Evolutionary conservation across 2,888 invertebrate genomes (phyloP), one percentile per base, ranked within the genome.

Genomic region (Globia sparganii): DNA sequence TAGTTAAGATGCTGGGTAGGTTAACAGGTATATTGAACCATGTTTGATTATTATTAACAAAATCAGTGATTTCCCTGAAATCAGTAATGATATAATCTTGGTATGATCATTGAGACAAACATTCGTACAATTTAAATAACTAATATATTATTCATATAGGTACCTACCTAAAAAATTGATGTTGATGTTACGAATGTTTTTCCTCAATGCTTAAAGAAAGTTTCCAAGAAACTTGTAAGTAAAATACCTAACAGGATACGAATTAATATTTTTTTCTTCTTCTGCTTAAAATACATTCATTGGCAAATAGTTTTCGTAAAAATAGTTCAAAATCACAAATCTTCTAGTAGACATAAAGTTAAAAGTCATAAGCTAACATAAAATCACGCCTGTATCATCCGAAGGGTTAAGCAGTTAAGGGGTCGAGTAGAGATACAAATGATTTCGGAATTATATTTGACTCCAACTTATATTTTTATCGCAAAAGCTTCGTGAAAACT

Each of bases 201-300:
- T 81, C 76, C 76, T 81, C 21, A 68, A 56, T 11, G 53, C 18
- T 69, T 59, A 61, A 66, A 66, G 65, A 82, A 66, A 75, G 46
- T 75, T 79, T 75, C 31, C 18, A 40, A 78, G 72, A 65, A 78
- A 34, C 21, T 25, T 28, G 28, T 65, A 11, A 34, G 49, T 49
- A 13, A 18, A 46, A 58, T 49, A 46, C 11, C 18, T 15, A 64
- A 58, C 49, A 80, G 46, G 46, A 64, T n/a, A n/a, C 21, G 13
- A 46, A 25, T 65, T 28, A n/a, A 53, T n/a, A 15, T 58, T 40
- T 9, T 37, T 37, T 56, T 40, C 1, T 37, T 46, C 6, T 31
- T 15, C 4, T 43, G 6, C 6, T 21, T 43, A 4, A n/a, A 43
- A 43, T n/a, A 18, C 69, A 37, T 4, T 34, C 0, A 21, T n/a